Percentiles rank a stretch among this genome's conserved stretches.
phyloP scores from a whole-genome alignment of 2,888 invertebrate species.

The Melolontha melolontha region DNA sequence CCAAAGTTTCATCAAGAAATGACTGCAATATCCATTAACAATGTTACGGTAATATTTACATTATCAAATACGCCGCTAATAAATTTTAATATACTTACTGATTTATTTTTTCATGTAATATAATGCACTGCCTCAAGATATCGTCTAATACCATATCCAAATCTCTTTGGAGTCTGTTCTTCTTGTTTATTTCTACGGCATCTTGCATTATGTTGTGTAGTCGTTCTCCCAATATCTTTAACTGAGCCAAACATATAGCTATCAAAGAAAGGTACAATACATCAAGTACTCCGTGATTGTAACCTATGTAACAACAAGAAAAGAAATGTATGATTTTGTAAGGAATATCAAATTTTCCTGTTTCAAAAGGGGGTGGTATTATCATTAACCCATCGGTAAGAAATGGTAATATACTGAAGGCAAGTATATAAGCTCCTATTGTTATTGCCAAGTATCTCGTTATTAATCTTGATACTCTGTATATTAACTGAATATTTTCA shows the following conservation, averaged over 20 bases:
- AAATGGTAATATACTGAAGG: conserved; percentile 12
- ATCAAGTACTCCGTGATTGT: not conserved
- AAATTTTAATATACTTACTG: too few relatives aligned
- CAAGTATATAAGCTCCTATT: not conserved
- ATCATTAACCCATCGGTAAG: conserved; percentile 1
- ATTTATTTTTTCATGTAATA: too few relatives aligned
- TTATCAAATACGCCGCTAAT: too few relatives aligned
- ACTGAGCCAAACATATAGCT: conserved; percentile 8
- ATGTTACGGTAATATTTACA: too few relatives aligned
- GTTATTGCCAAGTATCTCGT: conserved; percentile 10
- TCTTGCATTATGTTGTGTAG: not conserved
- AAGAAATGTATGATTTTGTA: conserved; percentile 23
- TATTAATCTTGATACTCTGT: conserved; percentile 1
- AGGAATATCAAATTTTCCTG: conserved; percentile 1
- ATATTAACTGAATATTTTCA: conserved; percentile 16
- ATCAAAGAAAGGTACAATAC: conserved; percentile 14
- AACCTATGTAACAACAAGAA: not conserved
- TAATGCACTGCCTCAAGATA: too few relatives aligned
- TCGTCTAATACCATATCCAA: too few relatives aligned
- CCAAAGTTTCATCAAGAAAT: too few relatives aligned
- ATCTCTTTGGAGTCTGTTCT: too few relatives aligned
- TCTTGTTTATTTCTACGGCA: too few relatives aligned
- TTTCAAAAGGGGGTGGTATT: conserved; percentile 11
- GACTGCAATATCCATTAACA: too few relatives aligned
- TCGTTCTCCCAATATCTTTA: conserved; percentile 7